These are phyloP conservation scores for Pinctada fucata DNA, from an alignment of 2,888 invertebrate genomes.

Conservation along the genomic window DNA sequence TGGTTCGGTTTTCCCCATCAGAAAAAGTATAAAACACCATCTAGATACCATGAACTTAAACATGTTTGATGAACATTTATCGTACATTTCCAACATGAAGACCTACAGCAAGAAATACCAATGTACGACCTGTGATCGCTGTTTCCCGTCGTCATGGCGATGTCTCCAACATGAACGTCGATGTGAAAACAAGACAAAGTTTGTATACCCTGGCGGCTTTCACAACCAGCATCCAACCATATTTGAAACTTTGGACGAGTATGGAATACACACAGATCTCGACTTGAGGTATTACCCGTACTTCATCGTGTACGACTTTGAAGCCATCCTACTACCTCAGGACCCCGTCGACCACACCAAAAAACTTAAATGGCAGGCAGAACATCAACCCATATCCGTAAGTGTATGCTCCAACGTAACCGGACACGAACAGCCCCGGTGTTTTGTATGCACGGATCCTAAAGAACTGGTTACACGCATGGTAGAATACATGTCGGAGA, in stretches of 20 bases:
- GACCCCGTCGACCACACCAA: conserved; percentile 21
- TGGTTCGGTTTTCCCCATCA: not conserved
- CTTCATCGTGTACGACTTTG: conserved; percentile 38
- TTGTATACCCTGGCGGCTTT: conserved; percentile 35
- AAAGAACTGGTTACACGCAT: conserved; percentile 21
- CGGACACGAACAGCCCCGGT: conserved; percentile 25
- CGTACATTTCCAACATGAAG: conserved; percentile 25
- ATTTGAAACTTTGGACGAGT: conserved; percentile 33
- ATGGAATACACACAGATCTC: conserved; percentile 20
- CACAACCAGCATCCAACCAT: conserved; percentile 23
- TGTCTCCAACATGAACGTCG: conserved; percentile 8
- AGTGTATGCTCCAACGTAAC: conserved; percentile 35
- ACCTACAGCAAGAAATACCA: conserved; percentile 21
- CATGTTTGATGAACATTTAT: conserved; percentile 27
- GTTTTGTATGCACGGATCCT: conserved; percentile 30
- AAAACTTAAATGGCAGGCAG: conserved; percentile 32
- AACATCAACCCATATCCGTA: conserved; percentile 37
- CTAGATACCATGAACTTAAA: too few species aligned
- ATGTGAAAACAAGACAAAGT: conserved; percentile 31
- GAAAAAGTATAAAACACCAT: not conserved
- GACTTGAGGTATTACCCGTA: conserved; percentile 34
- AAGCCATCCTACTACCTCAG: conserved; percentile 25
- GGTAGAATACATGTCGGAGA: conserved; percentile 7
- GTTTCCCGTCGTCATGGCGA: conserved; percentile 3
- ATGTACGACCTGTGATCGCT: conserved; percentile 22